phyloP scores from a whole-genome alignment of 1,140 invertebrate species.

The Cydia fagiglandana region DNA sequence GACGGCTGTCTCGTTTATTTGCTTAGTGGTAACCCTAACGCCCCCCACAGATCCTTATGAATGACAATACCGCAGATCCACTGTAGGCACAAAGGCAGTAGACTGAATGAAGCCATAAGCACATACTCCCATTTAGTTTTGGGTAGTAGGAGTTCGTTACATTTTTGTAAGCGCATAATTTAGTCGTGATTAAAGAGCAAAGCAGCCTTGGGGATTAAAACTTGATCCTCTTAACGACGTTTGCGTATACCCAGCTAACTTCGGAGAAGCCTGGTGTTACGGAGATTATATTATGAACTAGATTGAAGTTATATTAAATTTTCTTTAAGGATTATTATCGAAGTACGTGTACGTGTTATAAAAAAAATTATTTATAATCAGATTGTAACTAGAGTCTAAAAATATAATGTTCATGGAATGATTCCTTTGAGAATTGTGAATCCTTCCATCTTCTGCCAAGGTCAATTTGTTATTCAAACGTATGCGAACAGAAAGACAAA shows the following conservation, averaged over 20 bases:
- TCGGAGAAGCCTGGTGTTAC: slow-evolving; percentile 55
- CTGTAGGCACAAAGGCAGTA: background rate
- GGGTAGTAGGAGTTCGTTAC: slow-evolving; percentile 62
- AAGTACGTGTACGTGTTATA: background rate
- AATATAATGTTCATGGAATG: background rate
- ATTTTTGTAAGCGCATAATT: slow-evolving; percentile 73
- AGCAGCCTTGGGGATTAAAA: slow-evolving; percentile 56
- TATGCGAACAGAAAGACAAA: slow-evolving; percentile 1
- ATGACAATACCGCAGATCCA: slow-evolving; percentile 59
- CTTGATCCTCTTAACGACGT: slow-evolving; percentile 65
- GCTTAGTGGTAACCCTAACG: slow-evolving; percentile 6
- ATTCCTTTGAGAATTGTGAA: background rate
- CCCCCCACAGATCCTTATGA: slow-evolving; percentile 66
- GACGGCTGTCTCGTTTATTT: slow-evolving; percentile 19
- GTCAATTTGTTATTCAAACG: slow-evolving; percentile 25
- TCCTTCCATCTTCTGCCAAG: background rate
- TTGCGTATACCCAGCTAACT: slow-evolving; percentile 63
- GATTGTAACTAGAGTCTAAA: background rate
- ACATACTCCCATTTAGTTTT: background rate
- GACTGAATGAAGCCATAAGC: background rate
- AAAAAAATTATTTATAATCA: too few relatives aligned
- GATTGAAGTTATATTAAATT: slow-evolving; percentile 70
- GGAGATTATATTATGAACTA: slow-evolving; percentile 59
- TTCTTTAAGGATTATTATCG: slow-evolving; percentile 41
- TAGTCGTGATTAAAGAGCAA: slow-evolving; percentile 72